phyloP scores from a whole-genome alignment of 2,888 invertebrate species.

The Tryphoninae sp. region DNA sequence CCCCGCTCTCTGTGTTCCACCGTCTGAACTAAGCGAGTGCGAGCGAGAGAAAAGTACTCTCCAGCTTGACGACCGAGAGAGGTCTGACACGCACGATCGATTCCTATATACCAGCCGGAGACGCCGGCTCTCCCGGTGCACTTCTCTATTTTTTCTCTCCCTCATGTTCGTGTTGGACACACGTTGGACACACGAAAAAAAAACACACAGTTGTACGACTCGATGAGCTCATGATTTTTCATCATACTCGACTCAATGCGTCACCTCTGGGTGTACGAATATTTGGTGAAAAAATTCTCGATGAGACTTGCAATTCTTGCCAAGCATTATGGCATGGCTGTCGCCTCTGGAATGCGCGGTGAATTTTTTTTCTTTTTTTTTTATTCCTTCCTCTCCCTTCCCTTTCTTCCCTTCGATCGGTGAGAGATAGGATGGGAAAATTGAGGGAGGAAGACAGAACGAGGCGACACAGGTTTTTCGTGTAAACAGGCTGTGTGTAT shows the following conservation, averaged over 20 bases:
- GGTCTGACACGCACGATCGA: constrained; percentile 77
- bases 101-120: constrained; percentile 65
- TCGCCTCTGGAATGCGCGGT: constrained; percentile 30
- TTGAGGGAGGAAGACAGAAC: constrained; percentile 7
- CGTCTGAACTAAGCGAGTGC: constrained; percentile 37
- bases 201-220: background rate
- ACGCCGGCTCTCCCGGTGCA: constrained; percentile 61
- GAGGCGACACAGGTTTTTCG: background rate
- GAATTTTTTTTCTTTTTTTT: background rate
- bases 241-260: background rate
- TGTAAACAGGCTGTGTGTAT: background rate
- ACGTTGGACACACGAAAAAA: constrained; percentile 1
- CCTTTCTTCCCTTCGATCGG: background rate
- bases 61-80: constrained; percentile 74
- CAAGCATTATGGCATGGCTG: background rate
- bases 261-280: too few species aligned
- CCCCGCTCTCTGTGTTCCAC: constrained; percentile 41
- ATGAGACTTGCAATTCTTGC: too few species aligned
- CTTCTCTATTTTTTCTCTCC: constrained; percentile 13
- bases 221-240: background rate
- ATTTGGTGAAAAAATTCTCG: too few species aligned
- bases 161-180: background rate
- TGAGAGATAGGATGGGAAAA: constrained; percentile 1
- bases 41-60: constrained; percentile 61
- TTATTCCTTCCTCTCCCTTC: too few species aligned